phyloP scores from a whole-genome alignment of 2,113 vertebrate species.

The Xiphorhynchus elegans region DNA sequence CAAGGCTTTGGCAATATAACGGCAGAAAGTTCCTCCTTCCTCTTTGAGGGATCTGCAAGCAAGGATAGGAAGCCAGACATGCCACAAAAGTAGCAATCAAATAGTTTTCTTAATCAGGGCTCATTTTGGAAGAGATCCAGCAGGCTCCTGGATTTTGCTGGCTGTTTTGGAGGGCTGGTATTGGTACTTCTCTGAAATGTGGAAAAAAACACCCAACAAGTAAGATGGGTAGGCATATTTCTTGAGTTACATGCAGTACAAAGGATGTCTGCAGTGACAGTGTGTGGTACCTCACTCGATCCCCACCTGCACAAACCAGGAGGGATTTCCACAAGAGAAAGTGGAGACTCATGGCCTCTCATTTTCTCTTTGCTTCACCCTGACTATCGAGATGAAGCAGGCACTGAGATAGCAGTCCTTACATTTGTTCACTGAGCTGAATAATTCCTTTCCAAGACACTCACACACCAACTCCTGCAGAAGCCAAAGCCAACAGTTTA shows the following conservation, averaged over 20 bases:
- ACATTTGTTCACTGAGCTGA: not conserved
- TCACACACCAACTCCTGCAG: not conserved
- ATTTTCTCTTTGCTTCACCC: not conserved
- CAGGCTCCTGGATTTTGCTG: not conserved
- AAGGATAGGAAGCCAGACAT: not conserved
- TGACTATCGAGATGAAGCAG: not conserved
- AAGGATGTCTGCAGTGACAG: not conserved
- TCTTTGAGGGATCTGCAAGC: not conserved
- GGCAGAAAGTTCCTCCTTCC: not conserved
- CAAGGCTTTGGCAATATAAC: not conserved
- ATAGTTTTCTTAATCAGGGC: not conserved
- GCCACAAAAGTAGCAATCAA: not conserved
- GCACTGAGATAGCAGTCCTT: not conserved
- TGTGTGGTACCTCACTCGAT: not conserved
- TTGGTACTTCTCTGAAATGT: not conserved
- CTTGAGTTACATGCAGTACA: not conserved
- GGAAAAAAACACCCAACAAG: not conserved
- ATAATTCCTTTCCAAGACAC: not conserved
- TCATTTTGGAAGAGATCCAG: not conserved
- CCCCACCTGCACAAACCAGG: not conserved
- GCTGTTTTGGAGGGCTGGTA: not conserved
- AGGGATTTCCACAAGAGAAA: not conserved
- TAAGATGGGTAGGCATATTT: not conserved
- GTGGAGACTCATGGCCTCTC: not conserved
- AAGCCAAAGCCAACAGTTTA: not conserved